Percentiles rank a stretch among this genome's conserved stretches.
Evolutionary conservation across 2,113 vertebrate species (phyloP).

Genomic region (Abramis brama): DNA sequence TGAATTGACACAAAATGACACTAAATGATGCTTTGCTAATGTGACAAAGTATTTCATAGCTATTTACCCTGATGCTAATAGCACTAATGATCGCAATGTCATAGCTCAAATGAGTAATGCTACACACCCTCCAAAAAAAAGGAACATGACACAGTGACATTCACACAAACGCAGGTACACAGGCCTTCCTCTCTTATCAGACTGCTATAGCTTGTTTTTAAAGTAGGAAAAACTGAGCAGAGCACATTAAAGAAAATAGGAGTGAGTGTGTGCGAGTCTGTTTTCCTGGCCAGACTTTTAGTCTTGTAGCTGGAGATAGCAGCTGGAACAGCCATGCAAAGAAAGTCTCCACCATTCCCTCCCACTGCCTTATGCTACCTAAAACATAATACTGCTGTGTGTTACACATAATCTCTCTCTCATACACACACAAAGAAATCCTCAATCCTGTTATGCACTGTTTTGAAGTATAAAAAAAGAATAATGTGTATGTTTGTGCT

Average conservation of each 20-base stretch:
- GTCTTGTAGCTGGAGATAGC: conserved; percentile 65
- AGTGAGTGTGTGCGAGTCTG: conserved; percentile 54
- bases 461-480: too few relatives aligned
- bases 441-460: neutral
- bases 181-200: conserved; percentile 63
- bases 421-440: conserved; percentile 26
- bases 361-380: conserved; percentile 46
- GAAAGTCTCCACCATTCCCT: conserved; percentile 46
- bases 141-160: conserved; percentile 12
- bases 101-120: neutral
- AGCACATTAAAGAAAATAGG: conserved; percentile 66
- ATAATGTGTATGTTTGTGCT: neutral
- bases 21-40: neutral
- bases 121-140: conserved; percentile 28
- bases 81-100: neutral
- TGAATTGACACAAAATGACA: neutral
- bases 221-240: conserved; percentile 63
- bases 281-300: conserved; percentile 70
- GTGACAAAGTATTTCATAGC: conserved; percentile 5
- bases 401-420: conserved; percentile 15
- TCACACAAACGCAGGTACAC: conserved; percentile 33
- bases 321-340: conserved; percentile 72
- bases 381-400: conserved; percentile 41
- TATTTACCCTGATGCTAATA: conserved; percentile 15
- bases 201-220: conserved; percentile 58